Conservation (phyloP, 1,140 invertebrate genomes). For the Ooceraea biroi region DNA sequence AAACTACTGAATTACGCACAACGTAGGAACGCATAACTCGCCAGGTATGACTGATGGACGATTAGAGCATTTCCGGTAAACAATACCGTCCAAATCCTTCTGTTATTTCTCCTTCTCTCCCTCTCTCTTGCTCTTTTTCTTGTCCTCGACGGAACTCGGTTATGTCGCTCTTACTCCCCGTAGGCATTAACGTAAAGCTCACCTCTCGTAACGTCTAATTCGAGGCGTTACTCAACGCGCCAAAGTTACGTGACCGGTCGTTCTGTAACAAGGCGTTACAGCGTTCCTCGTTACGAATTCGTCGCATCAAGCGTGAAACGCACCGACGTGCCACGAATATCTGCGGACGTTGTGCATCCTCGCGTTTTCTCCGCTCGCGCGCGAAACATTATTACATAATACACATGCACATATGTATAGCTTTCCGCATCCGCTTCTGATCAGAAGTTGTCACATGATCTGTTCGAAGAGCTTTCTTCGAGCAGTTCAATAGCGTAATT, state of each 20-base stretch:
- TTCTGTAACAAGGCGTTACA: constrained; percentile 76
- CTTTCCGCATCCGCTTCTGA: constrained; percentile 8
- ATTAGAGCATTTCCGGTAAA: constrained; percentile 43
- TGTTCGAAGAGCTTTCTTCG: background rate
- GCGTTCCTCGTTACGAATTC: constrained; percentile 74
- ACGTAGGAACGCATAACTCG: too few species aligned
- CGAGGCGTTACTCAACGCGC: constrained; percentile 70
- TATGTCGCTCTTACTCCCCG: constrained; percentile 61
- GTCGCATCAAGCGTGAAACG: constrained; percentile 71
- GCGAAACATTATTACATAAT: constrained; percentile 27
- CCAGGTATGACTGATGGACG: background rate
- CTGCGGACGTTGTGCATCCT: constrained; percentile 41
- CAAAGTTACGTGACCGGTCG: constrained; percentile 72
- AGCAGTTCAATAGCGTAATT: background rate
- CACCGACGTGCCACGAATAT: constrained; percentile 69
- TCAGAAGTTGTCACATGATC: constrained; percentile 7
- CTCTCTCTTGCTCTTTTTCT: background rate
- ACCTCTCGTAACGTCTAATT: constrained; percentile 73
- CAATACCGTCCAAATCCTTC: constrained; percentile 52
- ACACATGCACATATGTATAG: background rate
- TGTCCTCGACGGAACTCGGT: constrained; percentile 20
- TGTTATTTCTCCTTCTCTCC: constrained; percentile 24
- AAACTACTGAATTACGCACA: constrained; percentile 47
- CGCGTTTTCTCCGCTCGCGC: constrained; percentile 16
- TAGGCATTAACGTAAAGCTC: constrained; percentile 69